Base-by-base conservation (phyloP, 2,113 vertebrate species). In the Pelodiscus sinensis region DNA sequence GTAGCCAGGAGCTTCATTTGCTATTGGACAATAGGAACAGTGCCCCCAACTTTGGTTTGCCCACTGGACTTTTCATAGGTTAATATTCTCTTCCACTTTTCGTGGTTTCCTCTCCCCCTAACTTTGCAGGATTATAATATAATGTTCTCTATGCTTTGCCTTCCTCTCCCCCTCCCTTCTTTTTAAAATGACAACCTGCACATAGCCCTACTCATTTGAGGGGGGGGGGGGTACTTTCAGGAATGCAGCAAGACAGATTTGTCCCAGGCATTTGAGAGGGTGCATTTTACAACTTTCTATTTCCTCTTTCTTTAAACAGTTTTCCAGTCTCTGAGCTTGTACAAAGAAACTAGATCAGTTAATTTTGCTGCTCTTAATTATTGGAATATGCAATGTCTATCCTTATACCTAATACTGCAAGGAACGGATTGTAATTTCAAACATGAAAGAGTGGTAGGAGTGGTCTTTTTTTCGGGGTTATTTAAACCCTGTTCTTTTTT, bases 401-500 rank as follows among this genome's bases (percentile, higher is more conserved):
- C 6, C 13, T 22, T 44, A 25, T 8, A 25, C 38, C 8, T 50
- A 25, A 50, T 38, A 27, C 22, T 9, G 38, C 10, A 50, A 77
- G 35, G 3, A 13, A 44, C 25, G 38, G 73, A 38, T 44, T 50
- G 73, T 22, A 77, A 44, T 44, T 50, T 22, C 38, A 77, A 44
- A 50, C 73, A 77, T 24, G 73, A 50, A 44, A 77, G 73, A 50
- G 25, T 22, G 38, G 38, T 50, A 12, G 22, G 8, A 15, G 3
- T 10, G 38, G 10, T 14, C 35, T 35, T 16, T 71, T 35, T 16
- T 14, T 4, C 15, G 7, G 31, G 65, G 9, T 2, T 6, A 0
- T 8, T 71, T 77, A 24, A 77, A 77, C 22, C 35, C 21, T 50
- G 73, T 77, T 27, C 22, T 44, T 25, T 25, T 12, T 50, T 15